phyloP scores from a whole-genome alignment of 2,888 invertebrate species.

The Tenthredo amoena region DNA sequence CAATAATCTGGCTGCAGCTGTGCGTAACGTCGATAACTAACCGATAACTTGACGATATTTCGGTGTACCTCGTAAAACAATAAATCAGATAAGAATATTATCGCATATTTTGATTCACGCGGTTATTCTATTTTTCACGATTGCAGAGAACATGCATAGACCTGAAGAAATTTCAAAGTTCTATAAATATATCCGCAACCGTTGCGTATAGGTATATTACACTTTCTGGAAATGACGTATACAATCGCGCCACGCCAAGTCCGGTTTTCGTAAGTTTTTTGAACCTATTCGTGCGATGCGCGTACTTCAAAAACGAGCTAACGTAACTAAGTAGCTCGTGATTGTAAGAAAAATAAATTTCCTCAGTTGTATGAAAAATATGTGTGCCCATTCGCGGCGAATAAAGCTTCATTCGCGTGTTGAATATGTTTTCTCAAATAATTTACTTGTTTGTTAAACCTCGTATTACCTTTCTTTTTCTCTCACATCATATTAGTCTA shows the following conservation, averaged over 20 bases:
- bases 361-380: background rate
- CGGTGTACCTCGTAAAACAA: background rate
- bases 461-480: background rate
- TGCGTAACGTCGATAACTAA: too few species aligned
- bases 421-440: background rate
- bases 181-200: background rate
- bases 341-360: background rate
- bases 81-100: background rate
- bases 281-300: too few species aligned
- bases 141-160: background rate
- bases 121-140: background rate
- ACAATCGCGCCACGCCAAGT: too few species aligned
- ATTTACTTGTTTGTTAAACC: background rate
- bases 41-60: background rate
- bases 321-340: background rate
- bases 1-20: background rate
- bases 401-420: background rate
- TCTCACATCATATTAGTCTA: too few species aligned
- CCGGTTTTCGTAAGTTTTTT: too few species aligned
- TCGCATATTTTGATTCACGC: background rate
- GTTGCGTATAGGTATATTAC: too few species aligned
- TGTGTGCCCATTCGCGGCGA: background rate
- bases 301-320: background rate
- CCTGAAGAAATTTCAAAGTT: background rate
- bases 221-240: too few species aligned